Conservation (phyloP, 2,888 invertebrate species). For the Altica lythri region DNA sequence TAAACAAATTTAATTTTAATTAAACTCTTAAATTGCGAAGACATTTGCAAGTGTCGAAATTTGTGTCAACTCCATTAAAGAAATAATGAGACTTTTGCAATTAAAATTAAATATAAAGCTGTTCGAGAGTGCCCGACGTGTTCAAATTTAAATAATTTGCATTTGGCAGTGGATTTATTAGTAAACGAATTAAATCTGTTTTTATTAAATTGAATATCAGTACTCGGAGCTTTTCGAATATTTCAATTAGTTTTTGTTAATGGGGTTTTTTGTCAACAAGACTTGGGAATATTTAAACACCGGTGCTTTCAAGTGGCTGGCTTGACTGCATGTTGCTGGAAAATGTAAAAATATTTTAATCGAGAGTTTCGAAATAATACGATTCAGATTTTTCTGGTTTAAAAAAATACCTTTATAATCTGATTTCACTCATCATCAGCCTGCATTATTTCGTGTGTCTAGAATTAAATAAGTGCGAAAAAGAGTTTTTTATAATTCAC, state of each 20-base stretch:
- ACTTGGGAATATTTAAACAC: constrained; percentile 3
- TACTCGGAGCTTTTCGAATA: constrained; percentile 11
- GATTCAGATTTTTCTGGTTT: too few species aligned
- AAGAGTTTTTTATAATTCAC: too few species aligned
- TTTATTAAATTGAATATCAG: constrained; percentile 31
- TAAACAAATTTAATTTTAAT: constrained; percentile 47
- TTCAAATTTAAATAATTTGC: constrained; percentile 47
- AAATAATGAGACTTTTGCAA: constrained; percentile 50
- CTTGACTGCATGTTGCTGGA: too few species aligned
- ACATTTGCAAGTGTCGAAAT: constrained; percentile 45
- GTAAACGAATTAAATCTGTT: constrained; percentile 41
- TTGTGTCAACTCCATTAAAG: constrained; percentile 50
- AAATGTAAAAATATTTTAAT: too few species aligned
- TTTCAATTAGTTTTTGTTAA: constrained; percentile 22
- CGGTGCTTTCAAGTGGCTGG: background rate
- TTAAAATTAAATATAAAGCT: constrained; percentile 48
- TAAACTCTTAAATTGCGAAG: constrained; percentile 45
- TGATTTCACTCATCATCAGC: too few species aligned
- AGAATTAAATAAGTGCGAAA: too few species aligned
- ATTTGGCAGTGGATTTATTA: constrained; percentile 42
- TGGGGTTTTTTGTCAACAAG: constrained; percentile 3
- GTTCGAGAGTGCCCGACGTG: constrained; percentile 36
- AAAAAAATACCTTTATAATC: too few species aligned
- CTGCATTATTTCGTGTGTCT: too few species aligned
- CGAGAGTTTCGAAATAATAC: too few species aligned